phyloP scores from a whole-genome alignment of 1,140 invertebrate species.

The Eciton burchellii region DNA sequence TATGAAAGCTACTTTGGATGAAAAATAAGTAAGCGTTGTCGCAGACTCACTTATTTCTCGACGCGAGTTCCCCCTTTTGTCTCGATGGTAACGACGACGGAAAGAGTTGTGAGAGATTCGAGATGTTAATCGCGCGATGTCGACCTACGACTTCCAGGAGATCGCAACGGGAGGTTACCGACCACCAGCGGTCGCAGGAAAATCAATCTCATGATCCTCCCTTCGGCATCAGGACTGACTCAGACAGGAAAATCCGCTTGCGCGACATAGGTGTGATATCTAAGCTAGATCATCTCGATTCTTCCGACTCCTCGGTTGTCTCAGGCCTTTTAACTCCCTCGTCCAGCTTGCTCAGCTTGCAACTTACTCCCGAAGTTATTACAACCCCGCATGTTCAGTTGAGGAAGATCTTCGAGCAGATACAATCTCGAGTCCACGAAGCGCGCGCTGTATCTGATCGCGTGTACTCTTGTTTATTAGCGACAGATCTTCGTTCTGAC shows the following conservation, averaged over 20 bases:
- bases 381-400: no score
- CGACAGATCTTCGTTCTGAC: no score
- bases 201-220: slow-evolving; percentile 53
- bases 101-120: slow-evolving; percentile 38
- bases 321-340: neutral
- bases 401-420: no score
- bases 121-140: slow-evolving; percentile 39
- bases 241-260: slow-evolving; percentile 22
- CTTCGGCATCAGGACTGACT: slow-evolving; percentile 38
- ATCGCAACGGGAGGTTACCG: slow-evolving; percentile 34
- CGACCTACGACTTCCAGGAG: slow-evolving; percentile 22
- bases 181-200: slow-evolving; percentile 27
- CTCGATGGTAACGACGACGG: slow-evolving; percentile 12
- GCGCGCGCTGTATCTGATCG: no score
- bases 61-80: slow-evolving; percentile 18
- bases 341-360: no score
- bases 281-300: slow-evolving; percentile 7
- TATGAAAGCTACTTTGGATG: slow-evolving; percentile 28
- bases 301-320: neutral
- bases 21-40: slow-evolving; percentile 45
- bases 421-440: no score
- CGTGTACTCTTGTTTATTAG: no score
- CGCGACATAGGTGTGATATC: slow-evolving; percentile 39
- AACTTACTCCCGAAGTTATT: no score
- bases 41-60: slow-evolving; percentile 34